Base-by-base conservation (phyloP, 2,888 invertebrate genomes). In the Orgyia antiqua region DNA sequence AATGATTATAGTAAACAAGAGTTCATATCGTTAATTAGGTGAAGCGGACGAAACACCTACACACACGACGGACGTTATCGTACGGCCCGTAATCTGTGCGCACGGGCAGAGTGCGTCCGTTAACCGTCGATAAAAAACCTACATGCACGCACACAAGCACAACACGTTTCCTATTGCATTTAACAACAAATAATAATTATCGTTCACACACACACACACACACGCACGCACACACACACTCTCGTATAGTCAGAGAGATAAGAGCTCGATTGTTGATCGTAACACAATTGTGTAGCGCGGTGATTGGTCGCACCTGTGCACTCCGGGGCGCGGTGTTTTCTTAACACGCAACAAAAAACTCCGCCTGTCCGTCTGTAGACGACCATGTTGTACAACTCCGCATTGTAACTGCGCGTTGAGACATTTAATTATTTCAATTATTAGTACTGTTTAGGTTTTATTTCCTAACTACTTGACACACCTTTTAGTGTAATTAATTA, bases 241-340 rank as follows among this genome's bases (percentile, higher is more conserved):
- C 17, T 10, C 36, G 36, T 47, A 47, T 46, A 56, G 55, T 51
- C 50, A 39, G 43, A 39, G 31, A 62, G 63, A 67, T 68, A 70
- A 68, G 50, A 50, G 50, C 42, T 54, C 51, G 65, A 63, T 70
- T 62, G 68, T 62, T 48, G 66, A 60, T 58, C 54, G 58, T 40
- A 33, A 46, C 53, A 53, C 59, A 54, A 45, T 39, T 51, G 51
- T 44, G 50, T 42, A 11, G 42, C 31, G 47, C 44, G 64, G 54
- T 60, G 76, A 76, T 76, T 77, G 78, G 77, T 56, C 66, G 59
- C 77, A 78, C 77, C 76, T 77, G 77, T 62, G n/a, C n/a, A 63
- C 48, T 38, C 29, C 42, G 50, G 38, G 36, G 51, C 32, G 51
- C 43, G 31, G 36, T 44, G 38, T 45, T 45, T 42, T 40, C 48